phyloP scores from a whole-genome alignment of 2,113 vertebrate species.

The Pipra filicauda region DNA sequence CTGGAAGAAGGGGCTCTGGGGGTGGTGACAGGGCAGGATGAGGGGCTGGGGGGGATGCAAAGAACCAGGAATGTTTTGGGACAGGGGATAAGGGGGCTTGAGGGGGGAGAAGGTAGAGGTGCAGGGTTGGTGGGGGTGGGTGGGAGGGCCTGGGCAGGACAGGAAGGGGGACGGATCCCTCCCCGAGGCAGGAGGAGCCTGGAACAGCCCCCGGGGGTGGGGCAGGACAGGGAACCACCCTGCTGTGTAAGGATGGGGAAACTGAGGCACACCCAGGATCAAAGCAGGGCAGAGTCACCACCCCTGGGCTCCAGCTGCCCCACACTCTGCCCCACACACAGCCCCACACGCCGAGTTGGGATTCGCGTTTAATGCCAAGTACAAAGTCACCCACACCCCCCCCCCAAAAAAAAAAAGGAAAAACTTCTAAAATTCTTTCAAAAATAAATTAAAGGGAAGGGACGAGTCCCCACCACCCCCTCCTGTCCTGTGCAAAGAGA shows the following conservation, averaged over 20 bases:
- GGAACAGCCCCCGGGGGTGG: not conserved
- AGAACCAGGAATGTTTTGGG: not conserved
- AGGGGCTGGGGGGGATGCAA: not conserved
- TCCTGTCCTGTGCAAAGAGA: slow-evolving; percentile 41
- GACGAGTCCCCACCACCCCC: not conserved
- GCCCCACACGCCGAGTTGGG: not conserved
- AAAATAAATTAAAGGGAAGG: slow-evolving; percentile 42
- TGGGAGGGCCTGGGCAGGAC: no score
- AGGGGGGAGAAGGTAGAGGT: not conserved
- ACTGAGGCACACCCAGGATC: not conserved
- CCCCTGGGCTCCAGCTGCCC: not conserved
- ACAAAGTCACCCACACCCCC: not conserved
- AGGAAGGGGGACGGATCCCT: not conserved
- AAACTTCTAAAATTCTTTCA: not conserved
- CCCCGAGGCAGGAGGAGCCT: not conserved
- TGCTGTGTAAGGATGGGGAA: not conserved
- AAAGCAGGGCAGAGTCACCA: not conserved
- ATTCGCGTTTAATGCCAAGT: not conserved
- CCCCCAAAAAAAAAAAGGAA: not conserved
- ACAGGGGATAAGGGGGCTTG: not conserved
- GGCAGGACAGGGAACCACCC: not conserved
- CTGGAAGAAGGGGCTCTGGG: not conserved
- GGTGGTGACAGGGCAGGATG: no score
- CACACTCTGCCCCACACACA: not conserved
- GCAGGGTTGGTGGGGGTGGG: not conserved